phyloP scores from a whole-genome alignment of 2,888 invertebrate species.

The Zaprionus lineosus region DNA sequence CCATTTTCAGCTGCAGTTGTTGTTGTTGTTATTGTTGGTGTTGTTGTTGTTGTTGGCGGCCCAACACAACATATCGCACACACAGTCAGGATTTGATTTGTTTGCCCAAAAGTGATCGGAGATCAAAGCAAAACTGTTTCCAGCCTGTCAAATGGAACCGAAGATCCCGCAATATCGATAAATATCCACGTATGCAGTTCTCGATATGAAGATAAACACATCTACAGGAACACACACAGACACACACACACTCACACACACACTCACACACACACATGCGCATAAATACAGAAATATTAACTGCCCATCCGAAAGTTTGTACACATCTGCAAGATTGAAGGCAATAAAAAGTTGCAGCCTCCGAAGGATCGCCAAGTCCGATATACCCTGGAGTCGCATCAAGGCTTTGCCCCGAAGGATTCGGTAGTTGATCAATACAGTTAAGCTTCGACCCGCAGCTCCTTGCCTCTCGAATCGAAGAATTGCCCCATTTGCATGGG shows the following conservation, averaged over 20 bases:
- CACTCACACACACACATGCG: too few relatives aligned
- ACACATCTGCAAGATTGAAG: background rate
- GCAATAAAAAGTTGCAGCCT: background rate
- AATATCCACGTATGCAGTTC: slow-evolving; percentile 44
- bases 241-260: too few relatives aligned
- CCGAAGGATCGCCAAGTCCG: background rate
- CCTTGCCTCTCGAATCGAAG: too few relatives aligned
- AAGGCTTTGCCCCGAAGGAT: too few relatives aligned
- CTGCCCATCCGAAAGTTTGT: slow-evolving; percentile 23
- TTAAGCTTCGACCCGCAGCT: too few relatives aligned
- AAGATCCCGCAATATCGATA: background rate
- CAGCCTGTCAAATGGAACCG: slow-evolving; percentile 52
- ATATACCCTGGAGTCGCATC: slow-evolving; percentile 9
- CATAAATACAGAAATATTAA: background rate
- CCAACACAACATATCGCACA: slow-evolving; percentile 43
- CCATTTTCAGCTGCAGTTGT: slow-evolving; percentile 34
- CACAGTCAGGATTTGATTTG: slow-evolving; percentile 59
- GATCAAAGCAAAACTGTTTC: slow-evolving; percentile 62
- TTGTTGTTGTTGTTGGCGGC: slow-evolving; percentile 4
- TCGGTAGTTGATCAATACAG: too few relatives aligned
- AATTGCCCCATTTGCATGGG: too few relatives aligned
- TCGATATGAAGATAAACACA: slow-evolving; percentile 58
- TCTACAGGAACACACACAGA: too few relatives aligned
- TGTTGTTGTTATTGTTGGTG: slow-evolving; percentile 29
- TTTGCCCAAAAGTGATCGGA: slow-evolving; percentile 70